Base-by-base conservation (phyloP, 2,113 vertebrate genomes). In the Gnathonemus longibarbis region DNA sequence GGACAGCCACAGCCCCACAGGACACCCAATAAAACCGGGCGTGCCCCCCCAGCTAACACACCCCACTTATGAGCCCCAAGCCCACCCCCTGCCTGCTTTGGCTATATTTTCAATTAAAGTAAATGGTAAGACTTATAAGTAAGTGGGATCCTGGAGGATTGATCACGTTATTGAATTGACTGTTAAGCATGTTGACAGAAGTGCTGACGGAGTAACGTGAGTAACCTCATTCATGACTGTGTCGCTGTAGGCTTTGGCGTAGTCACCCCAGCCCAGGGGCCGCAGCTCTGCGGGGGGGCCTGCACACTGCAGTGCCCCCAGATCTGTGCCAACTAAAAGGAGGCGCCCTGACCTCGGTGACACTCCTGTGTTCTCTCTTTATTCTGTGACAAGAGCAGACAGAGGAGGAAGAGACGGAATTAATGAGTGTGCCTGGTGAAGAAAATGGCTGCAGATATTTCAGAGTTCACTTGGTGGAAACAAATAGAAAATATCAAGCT, bases 391-490 rank as follows among this genome's bases (percentile, higher is more conserved):
- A 95, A 94, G 95, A 95, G 94, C 97, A 97, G 97, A 96, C 97
- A 94, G 97, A 97, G 96, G 97, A 97, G 93, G 96, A 97, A 95
- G 96, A 97, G 93, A 96, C 96, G 94, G 96, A 97, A 93, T 95
- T 97, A 97, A 97, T 97, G 95, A 97, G 96, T 97, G 93, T 1
- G n/a, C 27, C n/a, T 70, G 62, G 62, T 70, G 62, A 70, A 31
- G 62, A 31, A 70, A 70, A 66, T 91, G 70, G 95, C 84, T 89
- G 89, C 70, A 62, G 42, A 89, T 66, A 27, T 2, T 31, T 45
- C 11, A 83, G 27, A 15, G 15, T 66, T 58, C 58, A 90, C 85
- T 46, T 17, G 42, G 42, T 17, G 10, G 8, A 17, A n/a, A 88
- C 2, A 15, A n/a, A 52, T 3, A 27, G 11, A 74, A 53, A 0